These are phyloP conservation scores for Leucoptera coffeella DNA, from an alignment of 2,888 invertebrate genomes.

Conservation along the genomic window DNA sequence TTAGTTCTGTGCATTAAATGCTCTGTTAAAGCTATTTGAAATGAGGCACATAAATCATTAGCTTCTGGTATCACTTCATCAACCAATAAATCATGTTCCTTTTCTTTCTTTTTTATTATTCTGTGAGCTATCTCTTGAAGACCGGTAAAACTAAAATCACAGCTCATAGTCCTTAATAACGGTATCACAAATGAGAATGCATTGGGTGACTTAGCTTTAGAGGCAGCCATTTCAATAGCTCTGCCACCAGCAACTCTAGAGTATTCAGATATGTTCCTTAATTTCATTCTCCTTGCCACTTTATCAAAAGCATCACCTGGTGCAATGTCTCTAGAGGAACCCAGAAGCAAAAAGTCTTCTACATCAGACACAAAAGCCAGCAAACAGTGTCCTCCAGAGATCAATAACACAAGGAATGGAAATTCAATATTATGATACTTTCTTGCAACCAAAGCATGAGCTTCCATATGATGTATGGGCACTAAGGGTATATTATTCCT, in stretches of 20 bases:
- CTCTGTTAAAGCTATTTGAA: slow-evolving; percentile 66
- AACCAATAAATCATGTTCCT: slow-evolving; percentile 46
- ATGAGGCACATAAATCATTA: slow-evolving; percentile 78
- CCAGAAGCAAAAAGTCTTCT: slow-evolving; percentile 73
- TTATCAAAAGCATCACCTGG: slow-evolving; percentile 95
- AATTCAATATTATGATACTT: slow-evolving; percentile 67
- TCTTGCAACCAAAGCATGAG: slow-evolving; percentile 87
- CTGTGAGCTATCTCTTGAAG: slow-evolving; percentile 57
- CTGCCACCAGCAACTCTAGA: slow-evolving; percentile 72
- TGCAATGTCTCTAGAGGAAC: slow-evolving; percentile 74
- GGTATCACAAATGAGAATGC: slow-evolving; percentile 63
- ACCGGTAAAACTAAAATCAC: slow-evolving; percentile 90
- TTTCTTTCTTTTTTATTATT: slow-evolving; percentile 55
- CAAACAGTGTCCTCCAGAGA: slow-evolving; percentile 92
- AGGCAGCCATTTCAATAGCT: slow-evolving; percentile 79
- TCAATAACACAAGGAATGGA: slow-evolving; percentile 83
- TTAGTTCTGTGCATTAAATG: slow-evolving; percentile 81
- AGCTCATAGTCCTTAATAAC: slow-evolving; percentile 60
- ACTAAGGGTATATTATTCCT: slow-evolving; percentile 73
- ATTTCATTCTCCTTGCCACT: slow-evolving; percentile 77
- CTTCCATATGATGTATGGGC: slow-evolving; percentile 98
- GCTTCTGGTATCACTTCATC: slow-evolving; percentile 69
- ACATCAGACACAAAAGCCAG: slow-evolving; percentile 68
- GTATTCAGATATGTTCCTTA: slow-evolving; percentile 71
- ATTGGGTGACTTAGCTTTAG: slow-evolving; percentile 54